Base-by-base conservation (phyloP, 2,113 vertebrate genomes). In the Merops nubicus region DNA sequence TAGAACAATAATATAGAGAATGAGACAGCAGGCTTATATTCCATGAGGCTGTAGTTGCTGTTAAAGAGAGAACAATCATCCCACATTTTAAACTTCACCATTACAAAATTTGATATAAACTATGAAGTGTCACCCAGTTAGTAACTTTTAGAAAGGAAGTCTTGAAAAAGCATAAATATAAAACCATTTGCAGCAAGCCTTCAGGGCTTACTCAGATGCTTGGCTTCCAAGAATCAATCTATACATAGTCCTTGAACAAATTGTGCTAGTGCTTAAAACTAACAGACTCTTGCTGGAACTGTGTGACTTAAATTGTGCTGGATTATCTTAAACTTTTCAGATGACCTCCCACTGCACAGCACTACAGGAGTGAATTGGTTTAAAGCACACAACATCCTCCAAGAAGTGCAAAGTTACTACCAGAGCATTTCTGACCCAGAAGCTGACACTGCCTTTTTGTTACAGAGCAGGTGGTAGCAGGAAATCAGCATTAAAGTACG, bases 361-460 rank as follows among this genome's bases (percentile, higher is more conserved):
- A 78, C 91, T 43, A 34, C 79, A 75, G 72, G 86, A 96, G 57
- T 17, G 85, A 88, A 72, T 63, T 38, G 43, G 19, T 85, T 95
- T 92, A 90, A 93, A 90, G 85, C n/a, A 85, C 34, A 53, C 10
- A 20, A 72, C 26, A 83, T 85, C 45, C 78, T 92, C 42, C 73
- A 78, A 87, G 73, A 87, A 91, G 60, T 82, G 87, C 60, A 63
- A 92, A 96, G 79, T 75, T 92, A 80, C 56, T 47, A 54, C 19
- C 21, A 68, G 13, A 81, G 75, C 43, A 36, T 76, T 91, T 90
- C 78, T 96, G 92, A 94, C 91, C 94, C 72, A 96, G 93, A 97
- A 97, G 92, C 68, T 6, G 25, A 75, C 36, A 42, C n/a, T 70
- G 62, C 9, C 22, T 93, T 85, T 88, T 62, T 89, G 47, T 88